Conservation (phyloP, 2,797 vertebrate species). For the Takifugu rubripes region DNA sequence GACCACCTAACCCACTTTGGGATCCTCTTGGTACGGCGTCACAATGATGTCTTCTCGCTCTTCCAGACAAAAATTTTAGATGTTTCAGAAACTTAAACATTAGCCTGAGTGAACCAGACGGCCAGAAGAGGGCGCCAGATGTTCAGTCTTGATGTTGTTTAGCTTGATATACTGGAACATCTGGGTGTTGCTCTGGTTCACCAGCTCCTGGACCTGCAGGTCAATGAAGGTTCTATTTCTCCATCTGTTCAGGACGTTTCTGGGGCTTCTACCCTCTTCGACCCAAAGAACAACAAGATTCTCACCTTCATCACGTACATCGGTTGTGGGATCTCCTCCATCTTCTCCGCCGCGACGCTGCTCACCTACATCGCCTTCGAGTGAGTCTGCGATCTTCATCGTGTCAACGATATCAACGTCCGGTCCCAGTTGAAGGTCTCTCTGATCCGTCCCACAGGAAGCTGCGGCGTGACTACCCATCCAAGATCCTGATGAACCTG, state of each 20-base stretch:
- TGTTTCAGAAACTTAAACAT: too few species aligned
- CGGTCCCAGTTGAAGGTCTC: not conserved
- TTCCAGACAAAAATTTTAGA: not conserved
- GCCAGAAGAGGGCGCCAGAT: too few species aligned
- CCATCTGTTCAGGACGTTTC: conserved; percentile 82
- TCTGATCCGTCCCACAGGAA: conserved; percentile 73
- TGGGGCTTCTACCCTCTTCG: conserved; percentile 67
- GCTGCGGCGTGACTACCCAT: conserved; percentile 91
- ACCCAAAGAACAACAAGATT: conserved; percentile 76
- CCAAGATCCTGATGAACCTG: conserved; percentile 98
- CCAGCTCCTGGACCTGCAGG: too few species aligned
- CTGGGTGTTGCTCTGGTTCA: not conserved
- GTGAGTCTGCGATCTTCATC: conserved; percentile 74
- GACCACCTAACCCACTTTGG: conserved; percentile 95
- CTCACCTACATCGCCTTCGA: conserved; percentile 97
- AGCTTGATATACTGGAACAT: not conserved
- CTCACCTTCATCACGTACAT: conserved; percentile 94
- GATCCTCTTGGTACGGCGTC: conserved; percentile 86
- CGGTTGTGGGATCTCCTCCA: conserved; percentile 91
- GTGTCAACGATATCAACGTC: too few species aligned
- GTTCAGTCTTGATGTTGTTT: too few species aligned
- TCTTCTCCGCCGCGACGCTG: conserved; percentile 92
- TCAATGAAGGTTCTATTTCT: conserved; percentile 7
- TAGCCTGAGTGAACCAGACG: too few species aligned
- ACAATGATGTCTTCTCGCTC: not conserved